Evolutionary conservation across 2,888 invertebrate species (phyloP).

Genomic region (Platerodrilus igneus): DNA sequence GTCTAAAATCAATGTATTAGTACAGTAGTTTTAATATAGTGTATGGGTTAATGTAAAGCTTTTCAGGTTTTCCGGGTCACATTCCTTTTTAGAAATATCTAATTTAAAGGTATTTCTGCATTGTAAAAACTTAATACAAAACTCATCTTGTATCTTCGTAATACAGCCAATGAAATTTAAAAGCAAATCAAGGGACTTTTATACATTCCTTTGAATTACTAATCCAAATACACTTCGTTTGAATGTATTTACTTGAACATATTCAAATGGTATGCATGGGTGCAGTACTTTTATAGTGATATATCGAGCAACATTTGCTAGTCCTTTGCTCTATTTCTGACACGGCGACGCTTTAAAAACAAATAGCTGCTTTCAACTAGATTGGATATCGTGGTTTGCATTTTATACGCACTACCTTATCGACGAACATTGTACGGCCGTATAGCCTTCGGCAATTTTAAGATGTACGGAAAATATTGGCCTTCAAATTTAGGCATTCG

Average conservation of each 20-base stretch:
- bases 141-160: too few species aligned
- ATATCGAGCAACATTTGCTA: slow-evolving; percentile 27
- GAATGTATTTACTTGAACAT: slow-evolving; percentile 25
- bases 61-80: too few species aligned
- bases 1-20: too few species aligned
- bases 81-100: too few species aligned
- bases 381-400: slow-evolving; percentile 42
- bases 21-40: too few species aligned
- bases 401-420: slow-evolving; percentile 32
- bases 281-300: slow-evolving; percentile 25
- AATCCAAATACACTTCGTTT: too few species aligned
- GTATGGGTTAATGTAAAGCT: too few species aligned
- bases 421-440: slow-evolving; percentile 28
- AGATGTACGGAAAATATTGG: slow-evolving; percentile 31
- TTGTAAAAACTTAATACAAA: too few species aligned
- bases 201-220: too few species aligned
- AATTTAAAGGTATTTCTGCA: too few species aligned
- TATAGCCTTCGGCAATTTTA: slow-evolving; percentile 29
- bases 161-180: too few species aligned
- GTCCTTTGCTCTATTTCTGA: slow-evolving; percentile 23
- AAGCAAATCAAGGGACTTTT: too few species aligned
- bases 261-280: slow-evolving; percentile 28
- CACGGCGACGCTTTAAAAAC: slow-evolving; percentile 38
- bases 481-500: slow-evolving; percentile 32
- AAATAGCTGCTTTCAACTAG: slow-evolving; percentile 43